Conservation (phyloP, 2,888 invertebrate genomes). For the Phlogophora meticulosa region DNA sequence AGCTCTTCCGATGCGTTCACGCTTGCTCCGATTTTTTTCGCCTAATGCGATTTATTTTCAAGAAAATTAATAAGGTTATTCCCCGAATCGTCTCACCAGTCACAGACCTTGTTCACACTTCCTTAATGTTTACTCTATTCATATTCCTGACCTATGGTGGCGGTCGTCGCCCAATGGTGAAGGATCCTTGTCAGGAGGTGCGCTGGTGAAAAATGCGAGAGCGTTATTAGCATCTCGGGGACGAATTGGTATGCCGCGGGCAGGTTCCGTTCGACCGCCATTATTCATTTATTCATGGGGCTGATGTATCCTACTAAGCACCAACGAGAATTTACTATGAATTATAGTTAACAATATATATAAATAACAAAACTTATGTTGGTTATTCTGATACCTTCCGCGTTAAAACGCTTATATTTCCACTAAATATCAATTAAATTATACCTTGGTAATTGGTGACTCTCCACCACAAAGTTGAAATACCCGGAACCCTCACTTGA, state of each 20-base stretch:
- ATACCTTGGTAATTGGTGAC: conserved; percentile 32
- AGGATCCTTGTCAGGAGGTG: conserved; percentile 77
- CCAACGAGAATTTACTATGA: conserved; percentile 74
- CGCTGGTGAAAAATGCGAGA: conserved; percentile 85
- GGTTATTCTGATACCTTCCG: conserved; percentile 22
- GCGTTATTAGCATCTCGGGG: conserved; percentile 86
- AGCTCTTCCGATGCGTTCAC: conserved; percentile 69
- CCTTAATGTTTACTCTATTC: conserved; percentile 60
- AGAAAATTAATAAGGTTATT: conserved; percentile 44
- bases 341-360: conserved; percentile 69
- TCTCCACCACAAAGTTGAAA: conserved; percentile 28
- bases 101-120: conserved; percentile 6
- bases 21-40: conserved; percentile 59
- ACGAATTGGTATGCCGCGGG: conserved; percentile 88
- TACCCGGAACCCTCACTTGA: conserved; percentile 35
- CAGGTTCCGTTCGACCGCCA: conserved; percentile 83
- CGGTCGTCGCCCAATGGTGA: conserved; percentile 74
- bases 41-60: conserved; percentile 54
- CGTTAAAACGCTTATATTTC: conserved; percentile 18
- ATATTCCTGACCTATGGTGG: conserved; percentile 57
- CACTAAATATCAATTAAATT: conserved; percentile 37
- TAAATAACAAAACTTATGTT: conserved; percentile 40
- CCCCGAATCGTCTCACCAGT: conserved; percentile 2
- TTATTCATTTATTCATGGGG: conserved; percentile 90
- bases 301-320: conserved; percentile 76